Evolutionary conservation across 2,113 vertebrate species (phyloP).

Genomic region (Epinephelus fuscoguttatus): DNA sequence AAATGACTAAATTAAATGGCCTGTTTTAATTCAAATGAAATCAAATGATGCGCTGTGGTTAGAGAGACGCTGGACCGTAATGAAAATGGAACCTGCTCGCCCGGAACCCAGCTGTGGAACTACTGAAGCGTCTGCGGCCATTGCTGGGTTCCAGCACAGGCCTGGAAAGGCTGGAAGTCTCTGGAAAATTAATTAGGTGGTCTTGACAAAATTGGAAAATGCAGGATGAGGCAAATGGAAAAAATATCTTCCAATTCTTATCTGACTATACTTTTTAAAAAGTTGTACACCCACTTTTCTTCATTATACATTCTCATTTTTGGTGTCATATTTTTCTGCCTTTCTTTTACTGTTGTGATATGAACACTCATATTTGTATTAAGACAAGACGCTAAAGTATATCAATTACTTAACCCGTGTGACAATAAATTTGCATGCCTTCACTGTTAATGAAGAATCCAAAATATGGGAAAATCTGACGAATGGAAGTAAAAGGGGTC

Average conservation of each 20-base stretch:
- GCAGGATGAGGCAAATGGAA: not conserved
- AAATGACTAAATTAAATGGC: constrained; percentile 77
- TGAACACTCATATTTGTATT: not conserved
- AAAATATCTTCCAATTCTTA: not conserved
- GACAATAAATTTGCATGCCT: no score
- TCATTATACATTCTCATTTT: not conserved
- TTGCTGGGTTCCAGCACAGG: constrained; percentile 29
- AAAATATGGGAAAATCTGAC: no score
- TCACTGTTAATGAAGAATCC: no score
- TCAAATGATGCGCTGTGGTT: constrained; percentile 75
- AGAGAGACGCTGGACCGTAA: constrained; percentile 63
- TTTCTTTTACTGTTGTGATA: not conserved
- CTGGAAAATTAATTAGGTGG: constrained; percentile 31
- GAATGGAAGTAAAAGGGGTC: no score
- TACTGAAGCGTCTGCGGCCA: constrained; percentile 47
- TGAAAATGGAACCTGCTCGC: constrained; percentile 71
- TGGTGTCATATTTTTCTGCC: not conserved
- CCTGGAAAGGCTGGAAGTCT: constrained; percentile 42
- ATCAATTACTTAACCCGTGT: no score
- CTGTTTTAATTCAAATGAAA: constrained; percentile 77
- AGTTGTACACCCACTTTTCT: not conserved
- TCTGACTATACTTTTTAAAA: not conserved
- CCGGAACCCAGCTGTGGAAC: constrained; percentile 76
- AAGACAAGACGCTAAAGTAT: not conserved
- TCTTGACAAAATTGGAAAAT: constrained; percentile 28